Base-by-base conservation (phyloP, 2,113 vertebrate species). In the Leptodactylus fuscus region DNA sequence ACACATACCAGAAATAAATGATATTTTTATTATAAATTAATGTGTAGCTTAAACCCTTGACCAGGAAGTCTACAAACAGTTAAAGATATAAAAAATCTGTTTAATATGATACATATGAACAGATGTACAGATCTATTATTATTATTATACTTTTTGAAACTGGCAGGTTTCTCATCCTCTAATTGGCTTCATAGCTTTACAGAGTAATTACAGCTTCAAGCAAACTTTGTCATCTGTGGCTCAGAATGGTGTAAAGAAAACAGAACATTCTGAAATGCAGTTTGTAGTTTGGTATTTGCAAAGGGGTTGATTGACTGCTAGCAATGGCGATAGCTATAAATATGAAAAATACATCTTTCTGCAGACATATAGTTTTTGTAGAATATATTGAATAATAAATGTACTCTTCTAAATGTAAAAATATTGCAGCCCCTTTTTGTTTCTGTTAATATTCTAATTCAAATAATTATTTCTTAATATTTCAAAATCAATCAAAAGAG, bases 171-270 rank as follows among this genome's bases (percentile, higher is more conserved):
- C 88, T 92, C 88, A 90, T 88, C 87, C 88, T 92, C 91, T 94
- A 94, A 94, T 94, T 94, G 90, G 89, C 90, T 93, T 92, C 89
- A 90, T 91, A 90, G 89, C 91, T 91, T 93, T 93, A 87, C 89
- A 92, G 90, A 93, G 90, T 93, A 91, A 91, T 92, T 92, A 91
- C 91, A 91, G 91, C 93, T 94, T 92, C 88, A 87, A 93, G 91
- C 93, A 91, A 90, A 93, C 89, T 92, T 94, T 90, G 89, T 94
- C 91, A 92, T 93, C 91, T 94, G 91, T 94, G 92, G 90, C 92
- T 94, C 89, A 91, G 91, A 93, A 91, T 92, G 92, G 91, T 93
- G 89, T 93, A 93, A 93, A 92, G 90, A 93, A 94, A 93, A 92
- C 91, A 93, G 90, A 92, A 90, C 85, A 38, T 93, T 93, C 92